Evolutionary conservation across 2,113 vertebrate species (phyloP).

Genomic region (Chloropsis cyanopogon): DNA sequence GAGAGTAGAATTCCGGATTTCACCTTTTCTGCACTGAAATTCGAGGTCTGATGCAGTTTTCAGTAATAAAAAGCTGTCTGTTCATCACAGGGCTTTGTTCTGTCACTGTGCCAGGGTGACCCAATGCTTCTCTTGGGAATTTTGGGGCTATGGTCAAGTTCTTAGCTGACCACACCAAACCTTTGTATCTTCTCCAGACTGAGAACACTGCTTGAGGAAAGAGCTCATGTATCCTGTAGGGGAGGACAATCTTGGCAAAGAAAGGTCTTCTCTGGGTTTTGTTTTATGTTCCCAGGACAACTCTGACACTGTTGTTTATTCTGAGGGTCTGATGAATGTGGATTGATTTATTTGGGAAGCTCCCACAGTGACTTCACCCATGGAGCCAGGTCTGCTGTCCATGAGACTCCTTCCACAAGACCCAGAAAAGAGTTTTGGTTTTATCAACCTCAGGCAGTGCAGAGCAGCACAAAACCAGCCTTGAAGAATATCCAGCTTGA

Average conservation of each 20-base stretch:
- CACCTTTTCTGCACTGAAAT: not conserved
- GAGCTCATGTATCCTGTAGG: not conserved
- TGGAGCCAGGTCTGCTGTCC: not conserved
- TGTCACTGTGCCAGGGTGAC: not conserved
- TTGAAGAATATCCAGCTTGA: not conserved
- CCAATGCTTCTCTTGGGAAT: not conserved
- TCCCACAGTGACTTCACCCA: not conserved
- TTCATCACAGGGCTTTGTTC: not conserved
- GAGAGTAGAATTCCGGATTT: not conserved
- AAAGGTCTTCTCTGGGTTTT: not conserved
- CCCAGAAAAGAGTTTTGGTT: not conserved
- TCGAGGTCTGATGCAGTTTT: not conserved
- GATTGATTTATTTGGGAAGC: not conserved
- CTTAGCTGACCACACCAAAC: not conserved
- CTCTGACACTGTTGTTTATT: not conserved
- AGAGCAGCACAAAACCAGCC: not conserved
- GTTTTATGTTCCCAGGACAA: not conserved
- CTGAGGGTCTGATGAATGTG: rapidly evolving
- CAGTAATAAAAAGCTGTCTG: not conserved
- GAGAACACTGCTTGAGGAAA: not conserved
- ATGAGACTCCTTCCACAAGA: not conserved
- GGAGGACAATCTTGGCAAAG: not conserved
- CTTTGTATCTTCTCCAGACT: not conserved
- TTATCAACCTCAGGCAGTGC: not conserved
- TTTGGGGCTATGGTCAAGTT: not conserved